A percentile compares a stretch with the other conserved stretches of the same genome.
These are phyloP conservation scores for Dexiosoma caninum DNA, from an alignment of 2,888 invertebrate genomes.

Conservation along the genomic window DNA sequence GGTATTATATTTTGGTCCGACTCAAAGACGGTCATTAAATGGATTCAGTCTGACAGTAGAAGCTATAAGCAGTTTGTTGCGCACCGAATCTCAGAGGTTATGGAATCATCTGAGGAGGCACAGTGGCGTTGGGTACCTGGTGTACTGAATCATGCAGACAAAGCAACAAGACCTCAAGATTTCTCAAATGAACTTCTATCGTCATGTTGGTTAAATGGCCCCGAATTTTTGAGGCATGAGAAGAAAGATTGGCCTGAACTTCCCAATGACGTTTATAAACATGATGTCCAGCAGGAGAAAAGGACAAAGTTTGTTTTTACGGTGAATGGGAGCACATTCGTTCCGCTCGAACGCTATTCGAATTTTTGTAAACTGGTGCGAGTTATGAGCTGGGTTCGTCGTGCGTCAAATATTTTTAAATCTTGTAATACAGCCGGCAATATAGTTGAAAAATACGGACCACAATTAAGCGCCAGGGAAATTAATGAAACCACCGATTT, in stretches of 20 bases:
- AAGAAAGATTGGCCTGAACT: not conserved
- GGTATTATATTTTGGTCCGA: constrained; percentile 14
- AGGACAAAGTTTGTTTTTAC: constrained; percentile 14
- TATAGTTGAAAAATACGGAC: not conserved
- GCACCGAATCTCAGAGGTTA: constrained; percentile 23
- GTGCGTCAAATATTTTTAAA: constrained; percentile 14
- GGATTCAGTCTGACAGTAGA: constrained; percentile 33
- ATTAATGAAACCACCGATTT: constrained; percentile 2
- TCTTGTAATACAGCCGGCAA: not conserved
- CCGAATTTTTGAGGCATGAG: not conserved
- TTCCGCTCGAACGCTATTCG: constrained; percentile 23
- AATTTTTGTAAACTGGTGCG: constrained; percentile 7
- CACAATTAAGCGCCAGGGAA: not conserved
- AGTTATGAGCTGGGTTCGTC: constrained; percentile 12
- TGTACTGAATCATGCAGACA: constrained; percentile 13
- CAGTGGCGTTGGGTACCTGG: constrained; percentile 33
- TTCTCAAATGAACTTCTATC: not conserved
- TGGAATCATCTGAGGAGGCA: constrained; percentile 3
- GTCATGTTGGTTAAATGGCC: constrained; percentile 9
- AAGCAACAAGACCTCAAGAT: constrained; percentile 29
- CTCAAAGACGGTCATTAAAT: constrained; percentile 26
- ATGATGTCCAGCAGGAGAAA: not conserved
- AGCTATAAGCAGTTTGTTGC: constrained; percentile 26
- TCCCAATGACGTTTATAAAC: constrained; percentile 7
- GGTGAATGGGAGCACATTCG: not conserved